Percentiles rank a stretch among this genome's conserved stretches.
phyloP scores from a whole-genome alignment of 2,113 vertebrate genomes.

The Arizona elegans region DNA sequence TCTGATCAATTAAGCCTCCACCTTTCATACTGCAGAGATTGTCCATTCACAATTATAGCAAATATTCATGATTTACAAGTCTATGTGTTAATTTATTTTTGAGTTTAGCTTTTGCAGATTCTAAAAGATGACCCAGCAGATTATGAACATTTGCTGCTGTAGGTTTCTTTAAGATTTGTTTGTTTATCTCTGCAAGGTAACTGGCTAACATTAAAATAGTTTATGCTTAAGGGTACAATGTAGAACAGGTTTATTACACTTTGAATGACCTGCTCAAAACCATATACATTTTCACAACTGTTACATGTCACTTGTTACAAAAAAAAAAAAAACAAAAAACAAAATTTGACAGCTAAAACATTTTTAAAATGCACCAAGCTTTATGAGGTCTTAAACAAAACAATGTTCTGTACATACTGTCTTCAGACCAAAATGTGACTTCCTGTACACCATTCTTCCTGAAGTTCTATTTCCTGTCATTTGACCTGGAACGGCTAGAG shows the following conservation, averaged over 20 bases:
- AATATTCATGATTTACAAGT: not conserved
- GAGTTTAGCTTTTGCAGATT: not conserved
- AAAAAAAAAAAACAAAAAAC: conserved; percentile 63
- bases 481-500: conserved; percentile 88
- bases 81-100: not conserved
- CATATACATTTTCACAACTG: conserved; percentile 75
- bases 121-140: not conserved
- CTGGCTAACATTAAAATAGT: conserved; percentile 24
- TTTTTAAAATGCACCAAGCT: conserved; percentile 80
- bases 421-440: conserved; percentile 63
- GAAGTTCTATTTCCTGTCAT: conserved; percentile 84
- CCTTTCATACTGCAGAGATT: accelerated
- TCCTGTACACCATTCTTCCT: conserved; percentile 80
- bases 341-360: conserved; percentile 76
- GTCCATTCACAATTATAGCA: not conserved
- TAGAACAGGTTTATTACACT: conserved; percentile 70
- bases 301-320: conserved; percentile 77
- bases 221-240: conserved; percentile 67
- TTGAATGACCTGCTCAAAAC: conserved; percentile 71
- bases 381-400: conserved; percentile 79
- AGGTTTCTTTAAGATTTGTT: conserved; percentile 34
- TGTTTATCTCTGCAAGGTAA: conserved; percentile 34
- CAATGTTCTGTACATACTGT: conserved; percentile 80
- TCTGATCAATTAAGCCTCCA: not conserved
- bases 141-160: conserved; percentile 32